These are phyloP conservation scores for Phataginus tricuspis DNA, from an alignment of 2,797 vertebrate genomes.

Conservation along the genomic window DNA sequence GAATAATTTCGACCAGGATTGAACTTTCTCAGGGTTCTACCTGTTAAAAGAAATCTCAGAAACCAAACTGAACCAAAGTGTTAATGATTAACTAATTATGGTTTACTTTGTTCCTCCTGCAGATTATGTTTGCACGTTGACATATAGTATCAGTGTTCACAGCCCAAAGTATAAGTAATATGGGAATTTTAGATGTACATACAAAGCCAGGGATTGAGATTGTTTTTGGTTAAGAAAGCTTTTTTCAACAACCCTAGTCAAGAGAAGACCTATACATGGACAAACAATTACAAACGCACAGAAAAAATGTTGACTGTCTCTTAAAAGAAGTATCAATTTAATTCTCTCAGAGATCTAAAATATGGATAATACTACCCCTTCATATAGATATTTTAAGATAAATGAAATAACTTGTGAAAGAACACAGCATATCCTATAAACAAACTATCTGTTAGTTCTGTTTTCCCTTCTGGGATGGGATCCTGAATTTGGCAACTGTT, in stretches of 20 bases:
- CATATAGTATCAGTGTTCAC: background rate
- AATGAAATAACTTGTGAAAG: background rate
- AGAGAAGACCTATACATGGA: background rate
- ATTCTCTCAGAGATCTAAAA: background rate
- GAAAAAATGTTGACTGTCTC: background rate
- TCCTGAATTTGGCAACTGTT: background rate
- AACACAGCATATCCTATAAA: background rate
- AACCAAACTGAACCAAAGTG: background rate
- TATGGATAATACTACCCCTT: background rate
- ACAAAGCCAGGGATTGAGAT: background rate
- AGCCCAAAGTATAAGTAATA: background rate
- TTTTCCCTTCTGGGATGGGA: background rate
- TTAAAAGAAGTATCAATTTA: background rate
- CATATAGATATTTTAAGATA: background rate
- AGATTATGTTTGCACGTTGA: background rate
- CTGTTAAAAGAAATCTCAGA: slow-evolving; percentile 16
- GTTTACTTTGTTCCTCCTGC: background rate
- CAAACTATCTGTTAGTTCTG: background rate
- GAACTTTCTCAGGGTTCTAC: background rate
- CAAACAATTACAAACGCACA: background rate
- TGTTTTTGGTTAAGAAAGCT: background rate
- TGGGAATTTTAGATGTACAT: background rate
- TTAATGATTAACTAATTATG: slow-evolving; percentile 48
- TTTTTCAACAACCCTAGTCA: background rate
- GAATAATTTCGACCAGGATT: background rate